Percentiles rank a stretch among this genome's conserved stretches.
Evolutionary conservation across 2,797 vertebrate species (phyloP).

Genomic region (Leptoclinus maculatus): DNA sequence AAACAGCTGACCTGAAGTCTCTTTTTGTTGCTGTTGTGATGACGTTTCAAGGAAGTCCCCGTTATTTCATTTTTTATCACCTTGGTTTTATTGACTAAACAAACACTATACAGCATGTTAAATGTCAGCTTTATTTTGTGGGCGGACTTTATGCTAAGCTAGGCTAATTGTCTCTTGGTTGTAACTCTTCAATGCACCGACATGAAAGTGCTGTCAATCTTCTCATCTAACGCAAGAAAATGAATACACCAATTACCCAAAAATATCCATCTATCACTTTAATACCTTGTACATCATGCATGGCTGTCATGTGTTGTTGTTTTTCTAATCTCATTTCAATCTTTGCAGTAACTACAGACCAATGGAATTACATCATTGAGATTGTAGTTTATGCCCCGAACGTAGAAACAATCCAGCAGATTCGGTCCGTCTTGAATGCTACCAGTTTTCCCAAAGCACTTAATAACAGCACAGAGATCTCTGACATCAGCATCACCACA

Average conservation of each 20-base stretch:
- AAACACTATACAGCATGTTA: too few relatives aligned
- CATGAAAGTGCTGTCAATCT: background rate
- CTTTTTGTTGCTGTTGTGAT: background rate
- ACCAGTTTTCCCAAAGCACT: slow-evolving; percentile 48
- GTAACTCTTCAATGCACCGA: too few relatives aligned
- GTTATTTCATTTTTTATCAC: too few relatives aligned
- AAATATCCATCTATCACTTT: too few relatives aligned
- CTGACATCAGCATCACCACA: slow-evolving; percentile 54
- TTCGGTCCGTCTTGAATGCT: slow-evolving; percentile 40
- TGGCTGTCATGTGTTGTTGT: background rate
- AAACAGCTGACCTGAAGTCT: too few relatives aligned
- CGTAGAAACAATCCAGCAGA: slow-evolving; percentile 21
- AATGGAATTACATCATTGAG: slow-evolving; percentile 50
- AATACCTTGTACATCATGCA: background rate
- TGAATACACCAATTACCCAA: background rate
- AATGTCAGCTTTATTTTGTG: too few relatives aligned
- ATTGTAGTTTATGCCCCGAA: slow-evolving; percentile 45
- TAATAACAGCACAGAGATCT: slow-evolving; percentile 53
- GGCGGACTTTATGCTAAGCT: too few relatives aligned
- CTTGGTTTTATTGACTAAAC: too few relatives aligned
- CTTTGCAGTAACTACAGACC: slow-evolving; percentile 22
- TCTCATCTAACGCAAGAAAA: background rate
- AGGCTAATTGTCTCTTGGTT: too few relatives aligned
- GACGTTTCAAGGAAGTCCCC: too few relatives aligned
- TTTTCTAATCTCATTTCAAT: background rate